phyloP scores from a whole-genome alignment of 2,797 vertebrate genomes.

The Carcharodon carcharias region DNA sequence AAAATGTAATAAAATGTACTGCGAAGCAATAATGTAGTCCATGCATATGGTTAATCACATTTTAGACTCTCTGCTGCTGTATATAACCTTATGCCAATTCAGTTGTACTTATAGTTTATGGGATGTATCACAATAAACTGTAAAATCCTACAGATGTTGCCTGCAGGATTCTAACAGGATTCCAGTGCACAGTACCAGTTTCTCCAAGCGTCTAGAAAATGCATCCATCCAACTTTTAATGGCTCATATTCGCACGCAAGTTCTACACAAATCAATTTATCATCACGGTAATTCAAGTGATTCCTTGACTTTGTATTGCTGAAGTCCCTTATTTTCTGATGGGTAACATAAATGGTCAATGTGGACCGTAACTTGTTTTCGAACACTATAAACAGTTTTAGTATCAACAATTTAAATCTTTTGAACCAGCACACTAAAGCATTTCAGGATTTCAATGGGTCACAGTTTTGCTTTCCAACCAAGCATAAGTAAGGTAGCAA shows the following conservation, averaged over 20 bases:
- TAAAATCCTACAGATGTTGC: conserved; percentile 3
- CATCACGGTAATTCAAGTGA: neutral
- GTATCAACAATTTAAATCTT: conserved; percentile 9
- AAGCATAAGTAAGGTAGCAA: neutral
- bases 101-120: neutral
- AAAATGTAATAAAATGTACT: conserved; percentile 4
- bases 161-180: neutral
- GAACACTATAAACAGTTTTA: conserved; percentile 10
- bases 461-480: neutral
- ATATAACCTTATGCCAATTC: neutral
- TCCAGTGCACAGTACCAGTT: neutral
- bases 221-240: conserved; percentile 20
- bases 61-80: neutral
- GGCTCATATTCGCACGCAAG: neutral
- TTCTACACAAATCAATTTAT: conserved; percentile 18
- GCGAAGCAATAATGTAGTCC: neutral
- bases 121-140: neutral
- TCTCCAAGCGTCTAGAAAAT: neutral
- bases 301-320: neutral
- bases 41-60: conserved; percentile 14
- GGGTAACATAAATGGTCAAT: neutral
- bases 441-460: neutral
- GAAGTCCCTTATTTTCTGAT: neutral
- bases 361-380: neutral
- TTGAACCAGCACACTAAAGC: neutral